Base-by-base conservation (phyloP, 2,797 vertebrate genomes). In the Malacoraja senta region DNA sequence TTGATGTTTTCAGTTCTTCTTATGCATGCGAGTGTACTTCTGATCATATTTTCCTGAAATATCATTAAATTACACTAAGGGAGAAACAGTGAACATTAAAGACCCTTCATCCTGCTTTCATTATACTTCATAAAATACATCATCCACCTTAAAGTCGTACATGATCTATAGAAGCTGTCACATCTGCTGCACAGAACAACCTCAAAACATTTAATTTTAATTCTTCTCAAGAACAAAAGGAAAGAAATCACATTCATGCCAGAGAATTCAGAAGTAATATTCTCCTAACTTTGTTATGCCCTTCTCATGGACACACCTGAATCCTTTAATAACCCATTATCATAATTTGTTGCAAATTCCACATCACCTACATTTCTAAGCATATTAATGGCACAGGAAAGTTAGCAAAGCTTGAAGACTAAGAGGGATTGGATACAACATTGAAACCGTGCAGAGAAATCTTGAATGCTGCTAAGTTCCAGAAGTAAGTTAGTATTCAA, bases 101-200 rank as follows among this genome's bases (percentile, higher is more conserved):
- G 90, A 21, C 29, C 13, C 24, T 91, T 91, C 35, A 38, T n/a
- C 3, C 32, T 29, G 32, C 68, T 91, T 91, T 91, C 88, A 74
- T 72, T 53, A 91, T 72, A 72, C 71, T 44, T 91, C 17, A 35
- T 72, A 65, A 91, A 91, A 91, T 72, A 44, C 68, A 91, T 53
- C 68, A 72, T 74, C 35, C 88, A 19, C 6, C 26, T 68, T 71
- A 17, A 35, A 91, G 32, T 72, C 10, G 32, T 74, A 38, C 79
- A 81, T 83, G 44, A 44, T 8, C 17, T 83, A 83, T 68, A 71
- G 68, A 21, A 91, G 38, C 65, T 91, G 88, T 91, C 68, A 91
- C 68, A 38, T 72, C 68, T 68, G 13, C 86, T 90, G n/a, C 35
- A 71, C 65, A 58, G 81, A 44, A 4, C 38, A 44, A 65, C 88